Conservation (phyloP, 2,888 invertebrate genomes). For the Homarus gammarus region DNA sequence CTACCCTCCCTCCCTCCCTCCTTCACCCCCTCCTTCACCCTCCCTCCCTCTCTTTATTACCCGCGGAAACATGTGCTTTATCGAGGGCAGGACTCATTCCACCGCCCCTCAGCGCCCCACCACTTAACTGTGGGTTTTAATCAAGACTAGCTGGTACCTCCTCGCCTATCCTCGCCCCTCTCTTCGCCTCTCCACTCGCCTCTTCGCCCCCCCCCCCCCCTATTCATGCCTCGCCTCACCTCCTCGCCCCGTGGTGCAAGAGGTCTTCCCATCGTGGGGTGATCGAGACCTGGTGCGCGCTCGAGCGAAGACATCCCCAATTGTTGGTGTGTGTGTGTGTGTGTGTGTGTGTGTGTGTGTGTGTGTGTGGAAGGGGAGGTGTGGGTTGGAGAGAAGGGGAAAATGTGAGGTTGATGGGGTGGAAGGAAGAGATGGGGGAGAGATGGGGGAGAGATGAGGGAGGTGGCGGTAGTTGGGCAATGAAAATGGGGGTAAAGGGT, state of each 20-base stretch:
- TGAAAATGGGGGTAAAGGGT: not conserved
- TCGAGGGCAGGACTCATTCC: slow-evolving; percentile 20
- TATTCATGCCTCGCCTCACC: too few relatives aligned
- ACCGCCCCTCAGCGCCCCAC: not conserved
- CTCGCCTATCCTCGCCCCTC: not conserved
- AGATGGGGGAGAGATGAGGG: not conserved
- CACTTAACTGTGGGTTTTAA: slow-evolving; percentile 43
- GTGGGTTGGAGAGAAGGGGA: not conserved
- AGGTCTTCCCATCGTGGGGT: too few relatives aligned
- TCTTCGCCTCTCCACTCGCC: too few relatives aligned
- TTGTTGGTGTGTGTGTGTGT: not conserved
- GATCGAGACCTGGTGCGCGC: too few relatives aligned
- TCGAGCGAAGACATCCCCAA: too few relatives aligned
- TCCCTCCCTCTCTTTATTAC: slow-evolving; percentile 36
- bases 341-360: not conserved
- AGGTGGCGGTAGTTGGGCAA: not conserved
- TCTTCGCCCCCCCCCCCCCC: too few relatives aligned
- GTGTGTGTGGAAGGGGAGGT: slow-evolving; percentile 6
- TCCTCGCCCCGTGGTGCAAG: too few relatives aligned
- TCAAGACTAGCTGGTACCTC: slow-evolving; percentile 19
- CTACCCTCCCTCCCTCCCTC: not conserved
- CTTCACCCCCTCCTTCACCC: slow-evolving; percentile 13
- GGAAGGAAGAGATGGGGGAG: not conserved
- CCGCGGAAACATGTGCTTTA: slow-evolving; percentile 44
- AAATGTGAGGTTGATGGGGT: too few relatives aligned